Conservation (phyloP, 2,888 invertebrate species). For the Charanyca ferruginea region DNA sequence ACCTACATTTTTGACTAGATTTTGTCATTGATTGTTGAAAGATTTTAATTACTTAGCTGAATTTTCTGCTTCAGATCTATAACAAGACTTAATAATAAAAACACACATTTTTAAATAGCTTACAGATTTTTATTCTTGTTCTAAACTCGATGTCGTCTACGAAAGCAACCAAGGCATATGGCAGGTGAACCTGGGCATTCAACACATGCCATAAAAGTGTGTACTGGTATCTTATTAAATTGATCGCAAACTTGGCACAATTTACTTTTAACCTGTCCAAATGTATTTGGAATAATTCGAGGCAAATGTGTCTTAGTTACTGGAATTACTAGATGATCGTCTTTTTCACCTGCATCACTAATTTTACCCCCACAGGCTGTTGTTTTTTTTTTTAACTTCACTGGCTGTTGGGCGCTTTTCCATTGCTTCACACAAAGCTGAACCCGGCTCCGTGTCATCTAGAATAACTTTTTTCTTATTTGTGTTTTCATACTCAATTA, state of each 20-base stretch:
- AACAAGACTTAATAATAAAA: too few relatives aligned
- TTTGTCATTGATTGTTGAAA: too few relatives aligned
- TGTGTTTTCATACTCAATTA: not conserved
- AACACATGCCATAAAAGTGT: conserved; percentile 18
- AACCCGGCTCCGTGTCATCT: conserved; percentile 11
- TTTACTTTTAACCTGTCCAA: not conserved
- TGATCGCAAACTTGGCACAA: conserved; percentile 27
- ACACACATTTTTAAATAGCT: too few relatives aligned
- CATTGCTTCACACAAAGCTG: not conserved
- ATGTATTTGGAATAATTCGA: conserved; percentile 13
- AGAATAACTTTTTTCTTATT: conserved; percentile 14
- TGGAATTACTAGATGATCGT: not conserved
- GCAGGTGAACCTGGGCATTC: conserved; percentile 36
- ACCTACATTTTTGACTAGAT: too few relatives aligned
- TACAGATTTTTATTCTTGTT: not conserved
- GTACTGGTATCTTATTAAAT: not conserved
- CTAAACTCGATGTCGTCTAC: conserved; percentile 1
- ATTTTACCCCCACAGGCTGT: not conserved
- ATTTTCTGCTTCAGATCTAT: too few relatives aligned
- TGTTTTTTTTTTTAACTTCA: not conserved
- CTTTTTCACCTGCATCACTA: not conserved
- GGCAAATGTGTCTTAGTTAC: conserved; percentile 13
- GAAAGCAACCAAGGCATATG: conserved; percentile 29
- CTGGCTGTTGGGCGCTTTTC: not conserved
- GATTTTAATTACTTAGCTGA: too few relatives aligned